Conservation (phyloP, 2,113 vertebrate genomes). For the Aptenodytes patagonicus region DNA sequence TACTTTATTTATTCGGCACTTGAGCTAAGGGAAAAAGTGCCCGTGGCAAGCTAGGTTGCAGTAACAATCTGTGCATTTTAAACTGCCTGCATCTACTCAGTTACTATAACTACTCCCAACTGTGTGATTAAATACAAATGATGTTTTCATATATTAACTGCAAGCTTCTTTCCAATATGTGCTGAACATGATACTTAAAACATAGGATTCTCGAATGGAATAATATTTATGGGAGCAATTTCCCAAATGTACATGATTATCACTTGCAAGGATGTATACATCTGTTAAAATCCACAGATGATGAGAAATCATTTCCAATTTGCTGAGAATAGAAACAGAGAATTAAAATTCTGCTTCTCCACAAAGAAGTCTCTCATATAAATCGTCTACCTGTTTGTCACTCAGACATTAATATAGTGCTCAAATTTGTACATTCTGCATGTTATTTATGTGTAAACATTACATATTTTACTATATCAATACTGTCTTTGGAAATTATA, state of each 20-base stretch:
- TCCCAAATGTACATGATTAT: background rate
- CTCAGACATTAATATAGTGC: background rate
- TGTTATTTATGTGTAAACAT: background rate
- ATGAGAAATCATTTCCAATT: conserved; percentile 21
- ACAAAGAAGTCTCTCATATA: background rate
- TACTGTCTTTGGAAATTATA: background rate
- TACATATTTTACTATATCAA: background rate
- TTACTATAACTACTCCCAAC: conserved; percentile 42
- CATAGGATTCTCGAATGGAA: conserved; percentile 6
- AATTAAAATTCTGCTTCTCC: background rate
- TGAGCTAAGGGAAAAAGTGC: conserved; percentile 24
- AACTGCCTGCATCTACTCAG: conserved; percentile 61
- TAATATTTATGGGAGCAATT: conserved; percentile 35
- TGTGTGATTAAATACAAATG: conserved; percentile 55
- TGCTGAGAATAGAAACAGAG: background rate
- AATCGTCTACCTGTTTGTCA: background rate
- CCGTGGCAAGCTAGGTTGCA: conserved; percentile 57
- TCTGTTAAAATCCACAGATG: background rate
- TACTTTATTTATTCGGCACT: conserved; percentile 46
- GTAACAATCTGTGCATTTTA: conserved; percentile 66
- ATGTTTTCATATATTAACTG: conserved; percentile 51
- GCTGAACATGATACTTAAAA: conserved; percentile 28
- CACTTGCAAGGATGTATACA: background rate
- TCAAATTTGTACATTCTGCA: background rate
- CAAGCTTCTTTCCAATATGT: conserved; percentile 15